Percentiles rank a stretch among this genome's conserved stretches.
These are phyloP conservation scores for Bubalus kerabau DNA, from an alignment of 2,113 vertebrate genomes.

Conservation along the genomic window DNA sequence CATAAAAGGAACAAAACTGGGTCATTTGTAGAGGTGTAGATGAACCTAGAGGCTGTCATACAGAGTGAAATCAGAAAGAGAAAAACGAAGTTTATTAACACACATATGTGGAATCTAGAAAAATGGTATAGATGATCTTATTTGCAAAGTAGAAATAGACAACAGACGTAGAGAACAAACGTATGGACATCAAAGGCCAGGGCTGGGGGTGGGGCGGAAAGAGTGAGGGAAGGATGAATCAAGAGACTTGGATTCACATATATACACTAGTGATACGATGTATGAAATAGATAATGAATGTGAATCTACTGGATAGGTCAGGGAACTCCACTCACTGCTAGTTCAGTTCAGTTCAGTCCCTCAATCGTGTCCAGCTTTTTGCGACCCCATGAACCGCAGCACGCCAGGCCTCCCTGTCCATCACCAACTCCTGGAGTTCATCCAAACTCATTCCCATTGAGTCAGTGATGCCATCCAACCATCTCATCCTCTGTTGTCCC, in stretches of 20 bases:
- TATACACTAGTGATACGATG: background rate
- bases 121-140: background rate
- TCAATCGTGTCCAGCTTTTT: fast-evolving
- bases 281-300: background rate
- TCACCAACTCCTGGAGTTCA: too few species aligned
- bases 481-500: too few species aligned
- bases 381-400: fast-evolving
- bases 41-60: background rate
- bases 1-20: background rate
- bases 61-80: background rate
- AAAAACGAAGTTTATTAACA: background rate
- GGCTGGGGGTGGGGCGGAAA: too few species aligned
- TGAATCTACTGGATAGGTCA: background rate
- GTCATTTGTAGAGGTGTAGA: background rate
- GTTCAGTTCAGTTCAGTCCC: too few species aligned
- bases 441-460: too few species aligned
- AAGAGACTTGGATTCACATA: background rate
- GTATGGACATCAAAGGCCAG: fast-evolving
- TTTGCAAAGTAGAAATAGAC: background rate
- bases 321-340: background rate
- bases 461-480: too few species aligned
- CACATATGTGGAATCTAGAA: background rate
- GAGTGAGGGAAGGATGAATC: background rate
- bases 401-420: fast-evolving
- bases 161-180: background rate